These are phyloP conservation scores for Eretmocerus hayati DNA, from an alignment of 2,888 invertebrate genomes.

Conservation along the genomic window DNA sequence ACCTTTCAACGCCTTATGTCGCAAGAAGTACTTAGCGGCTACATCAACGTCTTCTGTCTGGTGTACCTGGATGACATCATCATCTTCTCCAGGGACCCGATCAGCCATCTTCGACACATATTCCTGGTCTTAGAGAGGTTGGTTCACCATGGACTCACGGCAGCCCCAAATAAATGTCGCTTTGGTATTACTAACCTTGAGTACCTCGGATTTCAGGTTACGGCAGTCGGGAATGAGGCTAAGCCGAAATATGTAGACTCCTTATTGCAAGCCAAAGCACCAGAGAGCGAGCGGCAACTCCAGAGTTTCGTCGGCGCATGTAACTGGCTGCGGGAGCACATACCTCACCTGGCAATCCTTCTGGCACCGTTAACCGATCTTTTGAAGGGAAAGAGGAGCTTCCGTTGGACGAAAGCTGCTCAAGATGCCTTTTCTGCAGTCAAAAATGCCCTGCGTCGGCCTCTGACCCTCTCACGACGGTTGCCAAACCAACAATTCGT, in stretches of 20 bases:
- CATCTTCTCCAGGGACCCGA: background rate
- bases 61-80: background rate
- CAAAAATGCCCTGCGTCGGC: background rate
- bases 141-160: background rate
- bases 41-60: background rate
- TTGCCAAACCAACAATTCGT: background rate
- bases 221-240: background rate
- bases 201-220: slow-evolving; percentile 8
- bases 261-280: background rate
- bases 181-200: slow-evolving; percentile 3
- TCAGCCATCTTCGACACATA: slow-evolving; percentile 2
- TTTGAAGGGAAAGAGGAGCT: background rate
- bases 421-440: background rate
- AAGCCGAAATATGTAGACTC: slow-evolving; percentile 3
- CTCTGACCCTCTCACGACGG: background rate
- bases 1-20: background rate
- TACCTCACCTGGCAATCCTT: background rate
- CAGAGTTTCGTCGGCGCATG: slow-evolving; percentile 6
- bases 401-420: background rate
- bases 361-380: slow-evolving; percentile 6
- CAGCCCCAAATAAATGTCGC: slow-evolving; percentile 1
- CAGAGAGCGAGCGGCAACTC: slow-evolving; percentile 3
- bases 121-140: slow-evolving; percentile 4
- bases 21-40: background rate
- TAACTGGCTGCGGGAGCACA: slow-evolving; percentile 14